A percentile compares a stretch with the other conserved stretches of the same genome.
Evolutionary conservation across 2,113 vertebrate genomes (phyloP).

Genomic region (Periophthalmus modestus): DNA sequence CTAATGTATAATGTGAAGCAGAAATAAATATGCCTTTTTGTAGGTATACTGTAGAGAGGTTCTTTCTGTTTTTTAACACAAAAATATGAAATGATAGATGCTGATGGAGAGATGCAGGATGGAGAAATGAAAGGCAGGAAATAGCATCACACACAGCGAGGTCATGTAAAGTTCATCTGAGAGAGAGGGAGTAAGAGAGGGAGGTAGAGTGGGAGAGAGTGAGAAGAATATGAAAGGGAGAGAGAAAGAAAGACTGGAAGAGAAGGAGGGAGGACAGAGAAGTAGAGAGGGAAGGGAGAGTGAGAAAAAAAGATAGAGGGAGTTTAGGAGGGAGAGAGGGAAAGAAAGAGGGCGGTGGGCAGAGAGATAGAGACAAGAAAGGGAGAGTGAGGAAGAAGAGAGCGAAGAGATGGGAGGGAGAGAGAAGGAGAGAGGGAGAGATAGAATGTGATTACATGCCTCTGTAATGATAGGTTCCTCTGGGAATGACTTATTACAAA

Average conservation of each 20-base stretch:
- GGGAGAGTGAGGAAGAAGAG: neutral
- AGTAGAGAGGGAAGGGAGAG: constrained; percentile 2
- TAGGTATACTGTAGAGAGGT: no score
- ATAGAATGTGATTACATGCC: constrained; percentile 26
- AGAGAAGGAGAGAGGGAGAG: neutral
- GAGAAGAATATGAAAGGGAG: no score
- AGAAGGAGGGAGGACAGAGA: neutral
- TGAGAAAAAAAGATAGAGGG: neutral
- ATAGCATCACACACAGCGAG: constrained; percentile 41
- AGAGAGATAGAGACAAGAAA: constrained; percentile 1
- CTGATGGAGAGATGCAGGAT: constrained; percentile 24
- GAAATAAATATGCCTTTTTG: neutral
- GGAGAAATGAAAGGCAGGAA: constrained; percentile 48
- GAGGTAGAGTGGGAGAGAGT: neutral
- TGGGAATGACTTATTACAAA: constrained; percentile 47
- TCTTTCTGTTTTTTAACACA: neutral
- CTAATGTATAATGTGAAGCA: neutral
- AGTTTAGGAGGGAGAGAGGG: constrained; percentile 5
- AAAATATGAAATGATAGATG: neutral
- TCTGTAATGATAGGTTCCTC: neutral
- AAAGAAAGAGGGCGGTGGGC: neutral
- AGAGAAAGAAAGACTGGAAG: neutral
- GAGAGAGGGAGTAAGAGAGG: neutral
- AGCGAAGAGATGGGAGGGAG: no score
- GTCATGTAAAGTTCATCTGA: constrained; percentile 57